Conservation (phyloP, 2,797 vertebrate genomes). For the Serranus cabrilla region DNA sequence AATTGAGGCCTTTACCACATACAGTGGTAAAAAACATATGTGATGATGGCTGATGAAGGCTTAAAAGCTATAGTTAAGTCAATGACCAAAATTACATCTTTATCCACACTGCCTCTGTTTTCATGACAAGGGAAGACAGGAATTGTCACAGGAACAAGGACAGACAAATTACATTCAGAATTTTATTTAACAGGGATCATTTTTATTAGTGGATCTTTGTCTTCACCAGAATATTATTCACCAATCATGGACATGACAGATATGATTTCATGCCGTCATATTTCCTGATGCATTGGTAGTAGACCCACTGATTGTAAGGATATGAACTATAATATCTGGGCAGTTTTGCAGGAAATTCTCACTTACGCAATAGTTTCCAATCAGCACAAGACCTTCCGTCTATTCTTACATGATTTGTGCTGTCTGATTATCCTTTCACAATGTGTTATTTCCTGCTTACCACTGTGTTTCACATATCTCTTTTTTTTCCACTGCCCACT, state of each 20-base stretch:
- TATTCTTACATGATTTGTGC: not conserved
- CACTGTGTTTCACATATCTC: not conserved
- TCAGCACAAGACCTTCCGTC: not conserved
- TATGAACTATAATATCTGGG: not conserved
- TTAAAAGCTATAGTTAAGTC: too few relatives aligned
- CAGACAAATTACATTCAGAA: slow-evolving; percentile 4
- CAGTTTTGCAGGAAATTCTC: slow-evolving; percentile 1
- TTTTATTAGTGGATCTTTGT: slow-evolving; percentile 6
- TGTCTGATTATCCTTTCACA: not conserved
- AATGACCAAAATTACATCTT: not conserved
- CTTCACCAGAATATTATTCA: not conserved
- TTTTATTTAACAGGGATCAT: not conserved
- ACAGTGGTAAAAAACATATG: not conserved
- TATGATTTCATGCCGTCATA: slow-evolving; percentile 3
- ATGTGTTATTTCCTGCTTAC: not conserved
- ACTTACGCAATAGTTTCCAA: not conserved
- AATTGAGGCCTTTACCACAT: not conserved
- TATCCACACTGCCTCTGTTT: not conserved
- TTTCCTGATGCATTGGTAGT: not conserved
- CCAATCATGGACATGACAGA: not conserved
- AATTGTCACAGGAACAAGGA: not conserved
- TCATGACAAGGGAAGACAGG: not conserved
- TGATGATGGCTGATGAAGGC: not conserved
- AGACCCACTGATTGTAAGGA: slow-evolving; percentile 6
- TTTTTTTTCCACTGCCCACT: not conserved